Evolutionary conservation across 2,797 vertebrate species (phyloP), one percentile per base, ranked within the genome.

Genomic region (Denticeps clupeoides): DNA sequence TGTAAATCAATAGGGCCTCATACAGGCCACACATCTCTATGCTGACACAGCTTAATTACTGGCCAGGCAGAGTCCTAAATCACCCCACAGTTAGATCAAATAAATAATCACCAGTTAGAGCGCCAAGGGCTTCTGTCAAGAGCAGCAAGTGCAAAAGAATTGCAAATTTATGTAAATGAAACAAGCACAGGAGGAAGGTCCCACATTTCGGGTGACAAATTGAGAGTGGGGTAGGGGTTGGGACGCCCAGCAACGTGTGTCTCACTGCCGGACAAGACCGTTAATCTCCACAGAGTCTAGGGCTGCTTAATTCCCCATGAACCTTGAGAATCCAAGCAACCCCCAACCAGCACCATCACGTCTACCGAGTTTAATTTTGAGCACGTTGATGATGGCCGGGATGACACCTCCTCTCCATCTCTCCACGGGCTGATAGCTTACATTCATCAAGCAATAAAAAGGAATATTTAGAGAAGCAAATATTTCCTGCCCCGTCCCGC

Each of bases 11-110:
- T 82, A 67, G 43, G 48, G 53, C 56, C 55, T 41, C 45, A 61
- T 63, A 60, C 63, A 64, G 60, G 64, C 58, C 68, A 62, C 63
- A 64, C 45, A 33, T 55, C 58, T 43, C 26, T 28, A 50, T 51
- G 71, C 77, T 80, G 71, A 80, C 74, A 78, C 78, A 75, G 78
- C 71, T 78, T 82, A 79, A 83, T 82, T 77, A 78, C 71, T 68
- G 60, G 41, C 58, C 40, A 49, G 55, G 31, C 45, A 45, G 28
- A 62, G 64, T 67, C 72, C 77, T 81, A 77, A 81, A 80, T 81
- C 77, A 81, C 63, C 55, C 41, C 29, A 76, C n/a, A n/a, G 77
- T 48, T 61, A 78, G 75, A 71, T 71, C 63, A 73, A 81, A 80
- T 78, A 81, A 80, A 82, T 79, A 79, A 80, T 65, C 74, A 68